A percentile compares a stretch with the other conserved stretches of the same genome.
Conservation (phyloP, 2,888 invertebrate species). For the Idaea dimidiata region DNA sequence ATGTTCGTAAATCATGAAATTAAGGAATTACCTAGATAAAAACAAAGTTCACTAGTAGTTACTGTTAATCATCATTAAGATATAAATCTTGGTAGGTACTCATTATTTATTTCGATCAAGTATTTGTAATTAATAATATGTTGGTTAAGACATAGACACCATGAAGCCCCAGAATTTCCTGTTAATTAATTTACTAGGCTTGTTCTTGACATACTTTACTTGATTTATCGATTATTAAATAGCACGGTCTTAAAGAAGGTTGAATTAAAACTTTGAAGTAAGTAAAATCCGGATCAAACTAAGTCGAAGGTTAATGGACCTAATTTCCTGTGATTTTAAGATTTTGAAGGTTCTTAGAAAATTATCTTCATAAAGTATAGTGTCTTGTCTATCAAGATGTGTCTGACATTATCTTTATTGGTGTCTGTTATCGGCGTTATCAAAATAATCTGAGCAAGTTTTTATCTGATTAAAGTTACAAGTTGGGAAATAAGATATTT, state of each 20-base stretch:
- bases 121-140: neutral
- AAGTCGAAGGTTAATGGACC: neutral
- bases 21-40: constrained; percentile 1
- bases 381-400: neutral
- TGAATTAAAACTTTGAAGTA: neutral
- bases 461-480: neutral
- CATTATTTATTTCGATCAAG: neutral
- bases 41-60: neutral
- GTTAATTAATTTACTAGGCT: neutral
- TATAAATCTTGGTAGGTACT: neutral
- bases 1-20: neutral
- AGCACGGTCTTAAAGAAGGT: neutral
- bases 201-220: constrained; percentile 1
- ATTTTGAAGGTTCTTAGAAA: neutral
- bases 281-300: neutral
- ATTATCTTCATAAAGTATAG: neutral
- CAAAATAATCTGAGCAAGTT: neutral
- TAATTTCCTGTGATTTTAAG: neutral
- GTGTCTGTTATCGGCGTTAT: neutral
- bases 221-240: neutral
- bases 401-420: neutral
- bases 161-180: neutral
- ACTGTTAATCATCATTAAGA: neutral
- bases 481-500: neutral
- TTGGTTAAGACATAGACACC: neutral